Evolutionary conservation across 2,113 vertebrate species (phyloP), one percentile per base, ranked within the genome.

Genomic region (Notechis scutatus): DNA sequence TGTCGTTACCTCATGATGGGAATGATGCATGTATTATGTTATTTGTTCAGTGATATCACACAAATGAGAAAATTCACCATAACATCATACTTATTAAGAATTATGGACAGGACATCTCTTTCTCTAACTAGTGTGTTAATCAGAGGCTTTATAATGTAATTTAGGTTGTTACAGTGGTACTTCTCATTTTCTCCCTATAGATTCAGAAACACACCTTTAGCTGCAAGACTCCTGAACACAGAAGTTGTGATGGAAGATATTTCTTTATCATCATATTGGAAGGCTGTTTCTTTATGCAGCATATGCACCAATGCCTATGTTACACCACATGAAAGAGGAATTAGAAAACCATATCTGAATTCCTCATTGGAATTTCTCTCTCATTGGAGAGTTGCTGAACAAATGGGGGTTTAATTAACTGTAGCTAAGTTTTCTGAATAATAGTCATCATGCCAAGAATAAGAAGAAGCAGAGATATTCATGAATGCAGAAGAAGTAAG

Each of bases 371-470:
- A 74, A 74, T 39, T 34, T 74, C 15, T 39, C 69, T 39, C n/a
- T 26, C 42, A 87, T n/a, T 88, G 57, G 57, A 47, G 21, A 69
- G 26, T 85, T 88, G 61, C 54, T 89, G 18, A 85, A 85, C 14
- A 34, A 85, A 91, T 81, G 54, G 12, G 42, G 45, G 20, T 61
- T 89, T 85, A 85, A 85, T 85, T 45, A 50, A 52, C n/a, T 59
- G 88, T 88, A 85, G 34, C 90, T n/a, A 59, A 85, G 59, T 92
- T 90, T 85, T 89, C 88, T 47, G 89, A 94, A 42, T 1, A 95
- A 47, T 90, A 42, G 86, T 0, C 34, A 94, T 55, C 92, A 57
- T 91, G 89, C 26, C 42, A 56, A 42, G 24, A 26, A 2, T 91
- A 23, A 52, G 94, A 91, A 6, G 15, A 3, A 93, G 20, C 47